Evolutionary conservation across 1,140 invertebrate genomes (phyloP), one percentile per base, ranked within the genome.

Genomic region (Drosophila grimshawi): DNA sequence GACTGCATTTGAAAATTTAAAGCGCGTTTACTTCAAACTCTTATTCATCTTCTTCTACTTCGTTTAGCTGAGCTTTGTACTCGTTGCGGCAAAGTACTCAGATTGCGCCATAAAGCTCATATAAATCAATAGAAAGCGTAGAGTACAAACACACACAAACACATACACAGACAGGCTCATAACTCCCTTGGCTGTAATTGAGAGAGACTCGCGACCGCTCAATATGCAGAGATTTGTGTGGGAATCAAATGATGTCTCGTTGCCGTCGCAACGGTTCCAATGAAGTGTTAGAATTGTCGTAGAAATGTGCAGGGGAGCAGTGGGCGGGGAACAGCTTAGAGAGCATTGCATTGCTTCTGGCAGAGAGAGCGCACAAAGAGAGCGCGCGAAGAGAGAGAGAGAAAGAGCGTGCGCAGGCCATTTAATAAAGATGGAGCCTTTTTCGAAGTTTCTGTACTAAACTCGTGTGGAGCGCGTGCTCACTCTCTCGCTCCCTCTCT

Each of bases 121-220:
- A 89, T 88, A 88, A 88, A 88, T 88, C 83, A 88, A 88, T 88
- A 88, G 83, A 88, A 88, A 88, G 83, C 83, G 83, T 85, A 77
- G 19, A 19, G 76, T 51, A 43, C 48, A 60, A 59, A 81, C 69
- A 73, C 49, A 69, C 49, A 30, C 35, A 66, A 30, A 49, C 43
- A 57, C 30, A 49, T 32, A 60, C 32, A 41, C 51, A 43, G 11
- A 45, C 8, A 43, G 62, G 46, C 62, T 64, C 80, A 86, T 88
- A 86, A 83, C 83, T 88, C 80, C 88, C 83, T 86, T 86, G 78
- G 78, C 69, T 59, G 88, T 83, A 85, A 83, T 85, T 48, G 71
- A 56, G 65, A 75, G 76, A 55, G 72, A 64, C 65, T 71, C 61
- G 57, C 71, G 59, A 60, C 11, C 45, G 60, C 62, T 81, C 81